A percentile compares a stretch with the other conserved stretches of the same genome.
These are phyloP conservation scores for Pyralis farinalis DNA, from an alignment of 2,888 invertebrate species.

Conservation along the genomic window DNA sequence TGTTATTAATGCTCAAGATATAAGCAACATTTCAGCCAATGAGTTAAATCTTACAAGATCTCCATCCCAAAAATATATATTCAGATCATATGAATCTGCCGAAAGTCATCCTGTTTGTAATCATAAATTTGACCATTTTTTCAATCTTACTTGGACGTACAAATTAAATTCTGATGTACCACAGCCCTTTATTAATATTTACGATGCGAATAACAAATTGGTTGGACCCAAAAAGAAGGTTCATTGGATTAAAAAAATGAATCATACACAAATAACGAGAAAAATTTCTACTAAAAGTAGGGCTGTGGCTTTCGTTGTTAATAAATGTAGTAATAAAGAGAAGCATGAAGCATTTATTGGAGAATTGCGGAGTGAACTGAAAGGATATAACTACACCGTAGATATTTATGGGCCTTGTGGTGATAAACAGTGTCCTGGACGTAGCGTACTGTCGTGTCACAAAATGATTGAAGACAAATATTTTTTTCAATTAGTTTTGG, in stretches of 20 bases:
- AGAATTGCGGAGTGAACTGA: constrained; percentile 44
- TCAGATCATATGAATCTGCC: constrained; percentile 52
- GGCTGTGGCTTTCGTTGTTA: constrained; percentile 55
- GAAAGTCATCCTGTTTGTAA: constrained; percentile 51
- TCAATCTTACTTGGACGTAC: constrained; percentile 72
- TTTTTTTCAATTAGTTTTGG: constrained; percentile 56
- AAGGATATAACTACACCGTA: constrained; percentile 47
- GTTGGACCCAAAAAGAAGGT: constrained; percentile 48
- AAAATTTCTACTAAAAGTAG: constrained; percentile 41
- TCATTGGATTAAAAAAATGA: constrained; percentile 44
- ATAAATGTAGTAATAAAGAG: constrained; percentile 45
- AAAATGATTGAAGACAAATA: constrained; percentile 53
- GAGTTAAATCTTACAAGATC: constrained; percentile 39
- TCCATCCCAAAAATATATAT: constrained; percentile 53
- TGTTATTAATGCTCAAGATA: constrained; percentile 45
- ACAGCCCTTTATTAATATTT: constrained; percentile 51
- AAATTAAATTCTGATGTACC: constrained; percentile 58
- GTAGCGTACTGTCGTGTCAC: constrained; percentile 38
- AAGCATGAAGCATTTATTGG: constrained; percentile 44
- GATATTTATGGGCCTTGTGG: constrained; percentile 57
- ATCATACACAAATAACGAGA: constrained; percentile 24
- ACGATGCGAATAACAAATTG: constrained; percentile 29
- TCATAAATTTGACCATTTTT: constrained; percentile 50
- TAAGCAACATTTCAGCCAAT: constrained; percentile 31
- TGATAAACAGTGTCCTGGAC: constrained; percentile 41